phyloP scores from a whole-genome alignment of 2,113 vertebrate genomes.

The Picathartes gymnocephalus region DNA sequence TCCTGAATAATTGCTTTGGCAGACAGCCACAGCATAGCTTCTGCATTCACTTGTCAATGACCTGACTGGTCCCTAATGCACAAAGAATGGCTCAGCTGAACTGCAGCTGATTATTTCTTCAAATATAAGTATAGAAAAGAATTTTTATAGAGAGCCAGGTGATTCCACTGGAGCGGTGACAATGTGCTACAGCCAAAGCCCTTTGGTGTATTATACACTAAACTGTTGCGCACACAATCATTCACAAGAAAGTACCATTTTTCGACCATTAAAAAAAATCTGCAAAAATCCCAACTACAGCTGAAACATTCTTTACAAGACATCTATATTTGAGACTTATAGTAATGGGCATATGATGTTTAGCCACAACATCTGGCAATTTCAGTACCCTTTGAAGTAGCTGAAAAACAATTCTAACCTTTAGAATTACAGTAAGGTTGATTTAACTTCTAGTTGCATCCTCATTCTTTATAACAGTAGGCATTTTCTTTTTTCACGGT shows the following conservation, averaged over 20 bases:
- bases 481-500: neutral
- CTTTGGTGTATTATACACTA: neutral
- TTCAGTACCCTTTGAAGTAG: constrained; percentile 5
- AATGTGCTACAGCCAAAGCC: constrained; percentile 71
- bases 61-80: constrained; percentile 63
- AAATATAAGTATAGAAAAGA: constrained; percentile 59
- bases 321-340: constrained; percentile 51
- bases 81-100: constrained; percentile 64
- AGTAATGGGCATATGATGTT: constrained; percentile 72
- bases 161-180: constrained; percentile 54
- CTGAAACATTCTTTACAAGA: constrained; percentile 38
- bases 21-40: constrained; percentile 62
- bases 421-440: neutral
- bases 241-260: constrained; percentile 2
- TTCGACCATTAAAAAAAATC: neutral
- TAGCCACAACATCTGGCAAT: constrained; percentile 4
- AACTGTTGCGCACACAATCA: neutral
- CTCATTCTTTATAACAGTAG: neutral
- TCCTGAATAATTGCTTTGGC: constrained; percentile 73
- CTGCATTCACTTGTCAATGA: constrained; percentile 70
- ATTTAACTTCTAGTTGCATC: constrained; percentile 4
- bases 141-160: constrained; percentile 40
- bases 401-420: neutral
- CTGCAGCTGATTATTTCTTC: constrained; percentile 68
- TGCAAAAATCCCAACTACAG: neutral